These are phyloP conservation scores for Julus scanicus DNA, from an alignment of 2,888 invertebrate genomes.

Conservation along the genomic window DNA sequence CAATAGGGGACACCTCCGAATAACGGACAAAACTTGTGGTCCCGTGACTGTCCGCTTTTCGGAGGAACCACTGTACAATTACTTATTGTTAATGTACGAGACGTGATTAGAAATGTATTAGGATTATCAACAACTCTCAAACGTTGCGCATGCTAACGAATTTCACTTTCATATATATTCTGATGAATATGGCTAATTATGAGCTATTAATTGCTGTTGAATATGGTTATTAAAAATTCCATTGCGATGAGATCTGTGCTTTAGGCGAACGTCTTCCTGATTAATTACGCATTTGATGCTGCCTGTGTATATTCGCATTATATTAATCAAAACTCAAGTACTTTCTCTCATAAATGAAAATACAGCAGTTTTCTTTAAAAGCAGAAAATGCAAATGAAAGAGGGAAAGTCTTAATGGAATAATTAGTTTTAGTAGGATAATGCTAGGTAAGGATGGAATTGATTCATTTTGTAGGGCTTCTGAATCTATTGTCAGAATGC, in stretches of 20 bases:
- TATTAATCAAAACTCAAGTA: background rate
- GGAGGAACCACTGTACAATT: no score
- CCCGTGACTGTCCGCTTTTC: no score
- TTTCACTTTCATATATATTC: background rate
- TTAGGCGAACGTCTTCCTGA: background rate
- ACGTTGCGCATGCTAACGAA: background rate
- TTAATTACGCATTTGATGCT: background rate
- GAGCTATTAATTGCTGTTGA: background rate
- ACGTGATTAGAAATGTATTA: background rate
- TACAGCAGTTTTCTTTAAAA: background rate
- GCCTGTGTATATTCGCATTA: background rate
- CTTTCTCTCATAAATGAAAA: background rate
- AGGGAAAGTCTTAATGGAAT: background rate
- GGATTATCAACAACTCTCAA: background rate
- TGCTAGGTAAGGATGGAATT: background rate
- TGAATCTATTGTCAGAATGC: background rate
- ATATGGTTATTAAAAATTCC: background rate
- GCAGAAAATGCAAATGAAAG: background rate
- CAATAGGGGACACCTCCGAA: no score
- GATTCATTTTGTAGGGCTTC: background rate
- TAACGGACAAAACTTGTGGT: no score
- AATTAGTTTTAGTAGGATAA: background rate
- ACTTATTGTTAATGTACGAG: background rate
- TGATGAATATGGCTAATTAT: background rate
- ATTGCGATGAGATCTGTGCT: background rate